Evolutionary conservation across 2,888 invertebrate genomes (phyloP).

Genomic region (Cordilura impudica): DNA sequence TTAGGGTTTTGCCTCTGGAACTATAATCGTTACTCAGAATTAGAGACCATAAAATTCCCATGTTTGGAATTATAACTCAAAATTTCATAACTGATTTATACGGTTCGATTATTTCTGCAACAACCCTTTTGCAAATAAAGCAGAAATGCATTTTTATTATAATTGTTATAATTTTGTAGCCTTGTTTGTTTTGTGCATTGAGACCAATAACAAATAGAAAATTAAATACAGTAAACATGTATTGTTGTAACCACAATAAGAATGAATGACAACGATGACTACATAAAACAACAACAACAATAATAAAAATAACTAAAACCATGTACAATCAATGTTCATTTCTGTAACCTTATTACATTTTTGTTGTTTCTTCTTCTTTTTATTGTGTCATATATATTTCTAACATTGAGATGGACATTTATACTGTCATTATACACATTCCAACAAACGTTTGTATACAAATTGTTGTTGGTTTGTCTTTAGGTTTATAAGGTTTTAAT

Average conservation of each 20-base stretch:
- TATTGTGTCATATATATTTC: too few relatives aligned
- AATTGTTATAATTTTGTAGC: neutral
- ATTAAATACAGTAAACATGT: neutral
- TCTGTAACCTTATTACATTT: neutral
- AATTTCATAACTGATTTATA: too few relatives aligned
- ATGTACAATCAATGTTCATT: neutral
- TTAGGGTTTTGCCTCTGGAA: too few relatives aligned
- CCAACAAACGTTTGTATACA: too few relatives aligned
- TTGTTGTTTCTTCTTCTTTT: too few relatives aligned
- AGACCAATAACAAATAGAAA: neutral
- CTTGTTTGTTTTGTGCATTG: neutral
- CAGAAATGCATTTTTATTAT: too few relatives aligned
- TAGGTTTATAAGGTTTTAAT: neutral
- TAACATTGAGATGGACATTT: neutral
- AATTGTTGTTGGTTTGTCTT: neutral
- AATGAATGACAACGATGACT: slow-evolving; percentile 44
- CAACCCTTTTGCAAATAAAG: too few relatives aligned
- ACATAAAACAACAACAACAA: slow-evolving; percentile 9
- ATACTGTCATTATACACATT: too few relatives aligned
- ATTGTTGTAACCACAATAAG: slow-evolving; percentile 40
- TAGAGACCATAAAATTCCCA: too few relatives aligned
- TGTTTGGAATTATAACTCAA: too few relatives aligned
- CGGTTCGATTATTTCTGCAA: too few relatives aligned
- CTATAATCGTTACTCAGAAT: too few relatives aligned
- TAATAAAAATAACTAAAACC: neutral